These are phyloP conservation scores for Melopsittacus undulatus DNA, from an alignment of 2,797 vertebrate genomes.

Conservation along the genomic window DNA sequence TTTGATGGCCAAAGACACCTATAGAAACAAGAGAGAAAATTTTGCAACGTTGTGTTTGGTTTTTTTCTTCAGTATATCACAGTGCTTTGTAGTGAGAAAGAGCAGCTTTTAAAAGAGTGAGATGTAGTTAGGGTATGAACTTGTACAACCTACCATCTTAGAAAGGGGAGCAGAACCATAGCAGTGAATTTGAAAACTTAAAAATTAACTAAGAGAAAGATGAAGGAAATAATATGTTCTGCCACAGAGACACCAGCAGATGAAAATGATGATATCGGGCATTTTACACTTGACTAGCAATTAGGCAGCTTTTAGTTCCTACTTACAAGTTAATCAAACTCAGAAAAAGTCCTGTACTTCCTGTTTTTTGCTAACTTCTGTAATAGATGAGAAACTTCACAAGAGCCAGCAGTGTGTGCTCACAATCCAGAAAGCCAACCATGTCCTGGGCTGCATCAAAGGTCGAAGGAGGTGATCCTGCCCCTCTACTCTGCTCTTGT, in stretches of 20 bases:
- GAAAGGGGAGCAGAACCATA: background rate
- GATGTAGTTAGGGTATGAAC: fast-evolving
- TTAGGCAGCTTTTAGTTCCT: background rate
- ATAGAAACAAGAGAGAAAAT: constrained; percentile 19
- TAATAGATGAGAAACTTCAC: background rate
- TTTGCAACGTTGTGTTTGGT: background rate
- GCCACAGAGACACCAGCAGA: background rate
- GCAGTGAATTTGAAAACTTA: background rate
- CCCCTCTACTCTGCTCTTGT: no score
- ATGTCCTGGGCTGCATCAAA: no score
- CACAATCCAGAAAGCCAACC: no score
- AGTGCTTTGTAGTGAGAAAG: background rate
- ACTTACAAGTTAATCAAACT: background rate
- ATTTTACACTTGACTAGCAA: background rate
- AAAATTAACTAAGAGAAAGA: background rate
- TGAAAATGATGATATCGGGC: background rate
- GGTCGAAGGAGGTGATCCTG: no score
- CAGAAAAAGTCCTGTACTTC: background rate
- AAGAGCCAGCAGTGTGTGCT: no score
- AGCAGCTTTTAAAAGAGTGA: background rate
- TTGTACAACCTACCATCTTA: background rate
- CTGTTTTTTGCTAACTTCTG: background rate
- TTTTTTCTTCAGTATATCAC: background rate
- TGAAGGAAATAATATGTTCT: background rate
- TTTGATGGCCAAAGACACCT: background rate